Conservation (phyloP, 2,113 vertebrate genomes). For the Setophaga petechia region DNA sequence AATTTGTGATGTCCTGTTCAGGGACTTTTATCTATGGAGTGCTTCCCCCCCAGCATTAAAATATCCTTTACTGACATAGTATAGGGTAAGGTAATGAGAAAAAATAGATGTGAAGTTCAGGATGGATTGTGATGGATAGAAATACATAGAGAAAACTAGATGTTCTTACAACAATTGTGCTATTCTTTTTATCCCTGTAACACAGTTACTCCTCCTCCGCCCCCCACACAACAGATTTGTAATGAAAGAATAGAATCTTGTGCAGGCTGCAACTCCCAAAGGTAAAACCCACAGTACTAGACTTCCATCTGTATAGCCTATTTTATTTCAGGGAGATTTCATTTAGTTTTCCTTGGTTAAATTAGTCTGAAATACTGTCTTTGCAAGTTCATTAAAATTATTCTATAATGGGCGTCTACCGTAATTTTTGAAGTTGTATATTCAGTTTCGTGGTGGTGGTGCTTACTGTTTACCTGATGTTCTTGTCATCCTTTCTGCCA, state of each 20-base stretch:
- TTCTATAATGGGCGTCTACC: background rate
- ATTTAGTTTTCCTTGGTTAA: constrained; percentile 67
- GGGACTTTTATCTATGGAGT: constrained; percentile 4
- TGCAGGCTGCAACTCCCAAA: constrained; percentile 77
- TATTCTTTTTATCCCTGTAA: constrained; percentile 73
- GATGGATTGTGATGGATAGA: constrained; percentile 54
- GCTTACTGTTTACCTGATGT: background rate
- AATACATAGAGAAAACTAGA: constrained; percentile 68
- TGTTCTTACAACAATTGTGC: constrained; percentile 77
- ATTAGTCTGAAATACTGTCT: constrained; percentile 62
- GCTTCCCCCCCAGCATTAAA: background rate
- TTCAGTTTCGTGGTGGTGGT: background rate
- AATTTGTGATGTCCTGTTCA: constrained; percentile 22
- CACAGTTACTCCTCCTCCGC: constrained; percentile 75
- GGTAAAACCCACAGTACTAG: constrained; percentile 79
- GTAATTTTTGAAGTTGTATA: background rate
- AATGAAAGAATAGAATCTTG: constrained; percentile 79
- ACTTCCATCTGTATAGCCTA: constrained; percentile 77
- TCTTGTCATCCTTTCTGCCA: background rate
- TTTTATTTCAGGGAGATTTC: constrained; percentile 66
- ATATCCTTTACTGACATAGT: background rate
- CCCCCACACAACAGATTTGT: constrained; percentile 82
- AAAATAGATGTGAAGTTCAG: constrained; percentile 42
- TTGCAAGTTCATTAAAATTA: constrained; percentile 26
- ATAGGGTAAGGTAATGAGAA: background rate